A percentile compares a stretch with the other conserved stretches of the same genome.
Conservation (phyloP, 2,113 vertebrate genomes). For the Promerops cafer region DNA sequence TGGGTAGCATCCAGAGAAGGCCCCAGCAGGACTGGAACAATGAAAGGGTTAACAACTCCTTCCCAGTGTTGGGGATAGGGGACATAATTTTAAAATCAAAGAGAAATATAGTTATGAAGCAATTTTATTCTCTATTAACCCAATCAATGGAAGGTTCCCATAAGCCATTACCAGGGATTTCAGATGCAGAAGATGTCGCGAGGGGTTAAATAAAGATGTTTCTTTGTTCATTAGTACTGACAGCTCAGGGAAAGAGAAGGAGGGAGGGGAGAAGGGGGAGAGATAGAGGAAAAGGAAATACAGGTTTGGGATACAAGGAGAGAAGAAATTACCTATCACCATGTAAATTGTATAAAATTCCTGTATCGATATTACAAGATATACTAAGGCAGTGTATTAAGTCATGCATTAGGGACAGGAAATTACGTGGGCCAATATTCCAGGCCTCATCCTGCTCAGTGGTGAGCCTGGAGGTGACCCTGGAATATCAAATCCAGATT, state of each 20-base stretch:
- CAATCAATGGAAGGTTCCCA: constrained; percentile 81
- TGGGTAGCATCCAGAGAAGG: background rate
- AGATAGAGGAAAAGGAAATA: background rate
- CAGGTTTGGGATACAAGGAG: background rate
- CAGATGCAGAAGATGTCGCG: constrained; percentile 51
- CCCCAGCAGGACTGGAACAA: background rate
- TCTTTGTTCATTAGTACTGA: constrained; percentile 66
- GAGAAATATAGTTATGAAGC: constrained; percentile 75
- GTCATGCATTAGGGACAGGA: background rate
- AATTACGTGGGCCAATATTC: background rate
- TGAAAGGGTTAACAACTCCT: background rate
- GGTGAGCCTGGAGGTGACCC: background rate
- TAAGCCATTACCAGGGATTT: constrained; percentile 76
- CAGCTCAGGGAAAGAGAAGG: constrained; percentile 34
- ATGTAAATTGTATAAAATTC: background rate
- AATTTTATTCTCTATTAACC: constrained; percentile 87
- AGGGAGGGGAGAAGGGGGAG: background rate
- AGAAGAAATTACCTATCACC: background rate
- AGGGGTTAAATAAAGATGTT: constrained; percentile 72
- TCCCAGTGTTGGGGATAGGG: constrained; percentile 14
- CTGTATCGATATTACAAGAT: background rate
- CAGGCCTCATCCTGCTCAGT: background rate
- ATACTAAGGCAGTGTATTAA: background rate
- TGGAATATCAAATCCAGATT: background rate
- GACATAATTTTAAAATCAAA: constrained; percentile 73